Base-by-base conservation (phyloP, 2,113 vertebrate genomes). In the Gallinago paraguaiae region DNA sequence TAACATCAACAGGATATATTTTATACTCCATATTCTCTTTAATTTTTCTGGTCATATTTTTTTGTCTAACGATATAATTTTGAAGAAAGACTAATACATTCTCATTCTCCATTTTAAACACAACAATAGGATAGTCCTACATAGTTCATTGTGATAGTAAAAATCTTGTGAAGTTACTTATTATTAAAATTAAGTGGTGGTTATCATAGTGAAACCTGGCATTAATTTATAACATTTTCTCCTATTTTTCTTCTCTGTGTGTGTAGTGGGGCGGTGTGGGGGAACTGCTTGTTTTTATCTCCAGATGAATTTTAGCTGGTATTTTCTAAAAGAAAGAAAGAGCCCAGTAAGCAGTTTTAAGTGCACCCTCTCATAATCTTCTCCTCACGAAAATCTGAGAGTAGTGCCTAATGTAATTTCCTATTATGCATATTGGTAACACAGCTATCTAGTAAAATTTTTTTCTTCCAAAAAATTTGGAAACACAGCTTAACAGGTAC, bases 1-100 rank as follows among this genome's bases (percentile, higher is more conserved):
- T 39, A 86, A 64, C 9, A 4, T 48, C 65, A 96, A 95, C 41
- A 71, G 81, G 57, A 86, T 82, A 78, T 94, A 79, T 75, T 46
- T 60, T 67, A 86, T 64, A 51, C 13, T 54, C 63, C 51, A 31
- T 74, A 59, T 90, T 80, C 7, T 77, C n/a, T 88, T 69, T 80
- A 6, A 82, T 74, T 95, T 74, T 20, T 80, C 16, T 17, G 43
- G 61, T 18, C 8, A 6, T 30, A 22, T 65, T 56, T 86, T 78
- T 84, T 79, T 45, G 48, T 27, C 53, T 74, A 74, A 70, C 18
- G 12, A 67, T 33, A 18, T 1, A 54, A 10, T 56, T 93, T 67
- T 63, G 30, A 92, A 86, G 20, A 50, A 81, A 60, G 35, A 86
- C 76, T 17, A 17, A 82, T 60, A 54, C 30, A 81, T 35, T 86